Evolutionary conservation across 1,140 invertebrate species (phyloP).

Genomic region (Eriosoma lanigerum): DNA sequence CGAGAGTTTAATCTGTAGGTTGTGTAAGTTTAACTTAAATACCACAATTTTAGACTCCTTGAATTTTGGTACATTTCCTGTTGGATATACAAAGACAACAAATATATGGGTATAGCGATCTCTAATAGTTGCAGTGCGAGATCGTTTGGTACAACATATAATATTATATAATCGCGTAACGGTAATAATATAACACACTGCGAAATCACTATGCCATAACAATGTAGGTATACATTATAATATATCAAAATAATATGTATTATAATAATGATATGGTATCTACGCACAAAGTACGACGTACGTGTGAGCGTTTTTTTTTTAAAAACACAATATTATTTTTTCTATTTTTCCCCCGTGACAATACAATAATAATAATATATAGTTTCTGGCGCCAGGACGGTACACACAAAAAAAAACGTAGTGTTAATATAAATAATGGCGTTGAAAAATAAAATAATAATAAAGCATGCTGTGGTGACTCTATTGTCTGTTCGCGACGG

Average conservation of each 20-base stretch:
- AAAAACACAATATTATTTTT: too few relatives aligned
- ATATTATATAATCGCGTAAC: not conserved
- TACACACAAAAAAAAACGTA: not conserved
- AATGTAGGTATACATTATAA: not conserved
- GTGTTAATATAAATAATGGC: constrained; percentile 37
- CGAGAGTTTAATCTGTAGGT: too few relatives aligned
- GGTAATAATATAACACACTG: not conserved
- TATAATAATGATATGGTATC: constrained; percentile 9
- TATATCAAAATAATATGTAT: too few relatives aligned
- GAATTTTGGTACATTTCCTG: too few relatives aligned
- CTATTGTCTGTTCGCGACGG: constrained; percentile 14
- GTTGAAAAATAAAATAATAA: constrained; percentile 17
- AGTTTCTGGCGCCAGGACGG: constrained; percentile 26
- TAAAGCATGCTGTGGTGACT: not conserved
- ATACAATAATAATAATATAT: not conserved
- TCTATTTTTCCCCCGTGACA: not conserved
- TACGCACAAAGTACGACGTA: not conserved
- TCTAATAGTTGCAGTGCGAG: too few relatives aligned
- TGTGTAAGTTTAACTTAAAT: too few relatives aligned
- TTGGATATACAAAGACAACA: too few relatives aligned
- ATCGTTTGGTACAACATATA: too few relatives aligned
- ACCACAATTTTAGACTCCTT: too few relatives aligned
- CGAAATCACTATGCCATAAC: constrained; percentile 19
- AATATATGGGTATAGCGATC: too few relatives aligned
- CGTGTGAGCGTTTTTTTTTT: not conserved